Conservation (phyloP, 53 echinoderm and acorn worm species). For the Henricia sp. region DNA sequence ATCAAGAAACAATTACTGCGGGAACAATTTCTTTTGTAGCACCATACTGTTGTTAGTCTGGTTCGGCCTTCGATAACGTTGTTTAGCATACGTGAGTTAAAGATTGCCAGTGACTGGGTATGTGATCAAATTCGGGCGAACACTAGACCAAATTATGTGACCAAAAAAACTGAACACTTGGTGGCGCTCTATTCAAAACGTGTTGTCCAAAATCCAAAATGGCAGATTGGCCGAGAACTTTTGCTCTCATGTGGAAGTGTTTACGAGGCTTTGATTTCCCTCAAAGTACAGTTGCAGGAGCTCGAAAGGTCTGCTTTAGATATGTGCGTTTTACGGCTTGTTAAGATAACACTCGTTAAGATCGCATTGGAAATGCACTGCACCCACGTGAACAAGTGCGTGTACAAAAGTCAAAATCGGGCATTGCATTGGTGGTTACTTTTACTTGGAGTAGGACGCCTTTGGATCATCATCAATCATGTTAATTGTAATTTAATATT, state of each 20-base stretch:
- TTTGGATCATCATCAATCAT: too few relatives aligned
- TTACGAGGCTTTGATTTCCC: slow-evolving; percentile 8
- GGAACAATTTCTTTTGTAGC: slow-evolving; percentile 2
- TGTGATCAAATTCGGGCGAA: background rate
- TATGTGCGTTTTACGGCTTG: too few relatives aligned
- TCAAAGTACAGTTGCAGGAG: background rate
- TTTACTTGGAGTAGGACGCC: too few relatives aligned
- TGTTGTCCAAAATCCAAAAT: background rate
- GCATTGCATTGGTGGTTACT: too few relatives aligned
- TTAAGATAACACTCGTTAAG: too few relatives aligned
- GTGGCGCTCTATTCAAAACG: slow-evolving; percentile 35
- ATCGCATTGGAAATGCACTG: too few relatives aligned
- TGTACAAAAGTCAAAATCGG: too few relatives aligned
- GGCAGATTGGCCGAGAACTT: slow-evolving; percentile 17
- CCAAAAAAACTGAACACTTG: slow-evolving; percentile 7
- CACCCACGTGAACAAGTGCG: too few relatives aligned
- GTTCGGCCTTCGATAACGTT: slow-evolving; percentile 10
- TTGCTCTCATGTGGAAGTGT: slow-evolving; percentile 21
- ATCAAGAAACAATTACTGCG: too few relatives aligned
- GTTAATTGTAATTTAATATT: too few relatives aligned
- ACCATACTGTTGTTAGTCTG: slow-evolving; percentile 21
- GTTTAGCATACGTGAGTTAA: background rate
- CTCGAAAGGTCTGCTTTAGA: slow-evolving; percentile 37
- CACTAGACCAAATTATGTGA: slow-evolving; percentile 1
- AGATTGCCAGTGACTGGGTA: background rate